These are phyloP conservation scores for Anomalospiza imberbis DNA, from an alignment of 2,797 vertebrate genomes.

Conservation along the genomic window DNA sequence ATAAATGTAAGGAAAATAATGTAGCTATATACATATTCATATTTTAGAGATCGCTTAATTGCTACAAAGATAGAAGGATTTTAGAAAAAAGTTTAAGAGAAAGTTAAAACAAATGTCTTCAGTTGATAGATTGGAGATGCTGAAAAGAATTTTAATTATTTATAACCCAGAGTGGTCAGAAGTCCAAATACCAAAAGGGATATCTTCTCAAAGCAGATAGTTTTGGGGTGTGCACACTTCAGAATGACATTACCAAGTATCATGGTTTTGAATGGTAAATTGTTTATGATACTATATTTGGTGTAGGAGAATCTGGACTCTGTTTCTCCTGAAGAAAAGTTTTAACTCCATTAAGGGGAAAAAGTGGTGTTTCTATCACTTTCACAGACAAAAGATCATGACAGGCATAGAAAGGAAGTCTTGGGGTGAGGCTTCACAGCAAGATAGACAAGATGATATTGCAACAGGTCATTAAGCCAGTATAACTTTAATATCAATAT, in stretches of 20 bases:
- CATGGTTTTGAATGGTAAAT: background rate
- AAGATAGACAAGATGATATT: background rate
- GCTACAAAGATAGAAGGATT: background rate
- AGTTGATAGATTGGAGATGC: slow-evolving; percentile 27
- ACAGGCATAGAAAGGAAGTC: background rate
- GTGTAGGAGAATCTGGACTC: background rate
- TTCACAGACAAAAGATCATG: background rate
- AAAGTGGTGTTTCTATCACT: background rate
- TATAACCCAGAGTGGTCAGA: background rate
- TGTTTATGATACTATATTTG: background rate
- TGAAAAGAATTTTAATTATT: slow-evolving; percentile 48
- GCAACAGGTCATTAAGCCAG: background rate
- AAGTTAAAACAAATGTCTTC: slow-evolving; percentile 15
- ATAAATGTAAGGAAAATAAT: background rate
- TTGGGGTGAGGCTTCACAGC: background rate
- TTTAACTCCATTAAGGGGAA: background rate
- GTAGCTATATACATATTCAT: background rate
- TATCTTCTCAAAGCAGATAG: background rate
- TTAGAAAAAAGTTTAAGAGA: background rate
- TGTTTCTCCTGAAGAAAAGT: background rate
- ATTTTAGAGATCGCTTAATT: background rate
- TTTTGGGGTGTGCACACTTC: background rate
- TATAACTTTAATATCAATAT: background rate
- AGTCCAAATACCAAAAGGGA: background rate
- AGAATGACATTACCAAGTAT: background rate